Evolutionary conservation across 2,113 vertebrate genomes (phyloP).

Genomic region (Cochlearius cochlearius): DNA sequence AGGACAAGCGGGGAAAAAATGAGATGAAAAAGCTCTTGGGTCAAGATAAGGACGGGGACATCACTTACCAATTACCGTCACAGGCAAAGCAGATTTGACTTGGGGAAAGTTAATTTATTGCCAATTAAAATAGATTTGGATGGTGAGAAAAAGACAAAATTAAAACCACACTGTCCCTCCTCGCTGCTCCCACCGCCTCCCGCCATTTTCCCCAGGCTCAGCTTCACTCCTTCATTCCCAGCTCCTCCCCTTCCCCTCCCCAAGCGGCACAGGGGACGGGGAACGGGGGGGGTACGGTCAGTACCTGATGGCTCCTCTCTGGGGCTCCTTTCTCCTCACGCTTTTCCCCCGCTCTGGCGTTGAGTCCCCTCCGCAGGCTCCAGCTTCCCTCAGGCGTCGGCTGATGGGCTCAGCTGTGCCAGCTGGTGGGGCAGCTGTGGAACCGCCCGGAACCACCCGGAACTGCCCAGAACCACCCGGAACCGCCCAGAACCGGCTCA

Average conservation of each 20-base stretch:
- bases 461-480: not conserved
- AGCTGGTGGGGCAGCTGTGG: accelerated
- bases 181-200: too few relatives aligned
- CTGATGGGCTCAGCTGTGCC: not conserved
- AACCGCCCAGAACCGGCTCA: too few relatives aligned
- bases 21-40: not conserved
- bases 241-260: not conserved
- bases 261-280: accelerated
- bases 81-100: not conserved
- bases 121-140: not conserved
- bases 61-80: not conserved
- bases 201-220: not conserved
- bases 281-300: not conserved
- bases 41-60: not conserved
- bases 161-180: not conserved
- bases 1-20: not conserved
- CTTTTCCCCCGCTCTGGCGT: not conserved
- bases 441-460: not conserved
- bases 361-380: accelerated
- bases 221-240: not conserved
- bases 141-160: not conserved
- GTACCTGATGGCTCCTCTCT: not conserved
- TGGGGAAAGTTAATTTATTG: not conserved
- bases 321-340: not conserved
- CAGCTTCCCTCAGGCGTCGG: not conserved